These are phyloP conservation scores for Odontomachus brunneus DNA, from an alignment of 1,140 invertebrate genomes.

Conservation along the genomic window DNA sequence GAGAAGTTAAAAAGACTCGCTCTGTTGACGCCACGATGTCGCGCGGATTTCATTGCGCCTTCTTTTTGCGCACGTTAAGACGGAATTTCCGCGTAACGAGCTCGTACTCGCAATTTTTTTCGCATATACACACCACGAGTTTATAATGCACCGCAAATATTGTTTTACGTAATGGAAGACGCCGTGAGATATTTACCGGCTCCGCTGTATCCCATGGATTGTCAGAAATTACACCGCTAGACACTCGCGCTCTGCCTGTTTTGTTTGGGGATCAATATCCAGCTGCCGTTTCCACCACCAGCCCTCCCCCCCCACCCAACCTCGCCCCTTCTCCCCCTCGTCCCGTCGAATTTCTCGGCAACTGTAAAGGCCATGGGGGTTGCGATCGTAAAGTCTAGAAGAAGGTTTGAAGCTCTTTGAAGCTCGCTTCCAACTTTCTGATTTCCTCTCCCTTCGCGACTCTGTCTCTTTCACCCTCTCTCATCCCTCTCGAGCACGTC, in stretches of 20 bases:
- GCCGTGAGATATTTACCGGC: slow-evolving; percentile 33
- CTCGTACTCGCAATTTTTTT: slow-evolving; percentile 45
- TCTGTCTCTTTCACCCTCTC: background rate
- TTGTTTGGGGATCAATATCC: slow-evolving; percentile 52
- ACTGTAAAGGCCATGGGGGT: slow-evolving; percentile 33
- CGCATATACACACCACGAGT: slow-evolving; percentile 17
- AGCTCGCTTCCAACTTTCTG: slow-evolving; percentile 34
- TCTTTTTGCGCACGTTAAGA: slow-evolving; percentile 2
- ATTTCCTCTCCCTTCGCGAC: background rate
- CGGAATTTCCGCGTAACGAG: slow-evolving; percentile 29
- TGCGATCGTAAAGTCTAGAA: slow-evolving; percentile 43
- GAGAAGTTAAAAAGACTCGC: no score
- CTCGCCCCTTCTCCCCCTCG: no score
- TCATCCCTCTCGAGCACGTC: background rate
- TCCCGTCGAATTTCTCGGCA: slow-evolving; percentile 35
- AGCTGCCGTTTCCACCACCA: slow-evolving; percentile 37
- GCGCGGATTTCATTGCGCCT: slow-evolving; percentile 10
- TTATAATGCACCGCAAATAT: slow-evolving; percentile 55
- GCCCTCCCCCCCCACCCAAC: no score
- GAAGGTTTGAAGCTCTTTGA: slow-evolving; percentile 21
- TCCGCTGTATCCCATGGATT: slow-evolving; percentile 22
- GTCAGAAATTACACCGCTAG: slow-evolving; percentile 48
- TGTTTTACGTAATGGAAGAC: slow-evolving; percentile 54
- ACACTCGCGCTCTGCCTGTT: slow-evolving; percentile 33
- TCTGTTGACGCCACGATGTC: background rate